Base-by-base conservation (phyloP, 2,888 invertebrate species). In the Lissocephala sabroskyi region DNA sequence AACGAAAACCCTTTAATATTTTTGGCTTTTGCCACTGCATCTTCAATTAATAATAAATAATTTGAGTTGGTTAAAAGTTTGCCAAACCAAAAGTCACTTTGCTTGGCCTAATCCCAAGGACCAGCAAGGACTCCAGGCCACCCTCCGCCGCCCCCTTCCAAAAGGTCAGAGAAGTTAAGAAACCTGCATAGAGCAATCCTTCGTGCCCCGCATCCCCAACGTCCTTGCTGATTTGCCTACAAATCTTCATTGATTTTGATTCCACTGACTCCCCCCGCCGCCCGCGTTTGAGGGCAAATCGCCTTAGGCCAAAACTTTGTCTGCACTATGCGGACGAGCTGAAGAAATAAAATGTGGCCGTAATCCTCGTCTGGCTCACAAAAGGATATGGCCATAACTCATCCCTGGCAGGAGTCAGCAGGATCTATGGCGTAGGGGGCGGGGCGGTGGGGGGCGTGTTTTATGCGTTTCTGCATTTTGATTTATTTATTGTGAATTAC, bases 181-280 rank as follows among this genome's bases (percentile, higher is more conserved):
- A n/a, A n/a, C n/a, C n/a, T n/a, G n/a, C n/a, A n/a, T n/a, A n/a
- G n/a, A n/a, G n/a, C n/a, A n/a, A n/a, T 23, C 23, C 23, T 23
- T 23, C 23, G 3, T 7, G 23, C 23, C 7, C 7, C n/a, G n/a
- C 7, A 23, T 3, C 23, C 23, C 7, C 23, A 23, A 23, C 23
- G 4, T 3, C 4, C 7, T 7, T 23, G 3, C 23, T 23, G 23
- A 23, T 23, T 7, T 23, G 33, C 23, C 45, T 45, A 44, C 50
- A 75, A 75, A 61, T 71, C 76, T 71, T 58, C 68, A 76, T 68
- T 76, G 77, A 73, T 73, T 76, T 71, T 52, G 65, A 68, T 76
- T 73, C 62, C 65, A 65, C 17, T 13, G 13, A 7, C 16, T 17
- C 2, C 9, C 35, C 5, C 35, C 10, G 11, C 2, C 35, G 6